These are phyloP conservation scores for Canis aureus DNA, from an alignment of 2,113 vertebrate species.

Conservation along the genomic window DNA sequence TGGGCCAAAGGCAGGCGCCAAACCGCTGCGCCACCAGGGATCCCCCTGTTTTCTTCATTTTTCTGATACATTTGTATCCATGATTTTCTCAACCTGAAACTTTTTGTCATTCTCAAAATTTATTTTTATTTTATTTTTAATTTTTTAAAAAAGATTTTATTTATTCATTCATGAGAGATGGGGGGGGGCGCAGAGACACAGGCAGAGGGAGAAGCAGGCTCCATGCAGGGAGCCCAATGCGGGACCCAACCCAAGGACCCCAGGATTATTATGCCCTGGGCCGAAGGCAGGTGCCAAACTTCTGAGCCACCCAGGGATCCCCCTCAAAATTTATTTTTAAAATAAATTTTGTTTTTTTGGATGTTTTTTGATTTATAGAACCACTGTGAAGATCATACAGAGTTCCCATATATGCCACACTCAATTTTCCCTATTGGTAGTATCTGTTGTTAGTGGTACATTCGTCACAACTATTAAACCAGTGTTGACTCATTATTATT, in stretches of 20 bases:
- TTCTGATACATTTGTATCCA: neutral
- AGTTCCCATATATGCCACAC: neutral
- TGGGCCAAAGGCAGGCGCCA: no score
- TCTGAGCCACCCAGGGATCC: no score
- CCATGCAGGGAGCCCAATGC: no score
- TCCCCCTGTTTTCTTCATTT: neutral
- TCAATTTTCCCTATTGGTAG: neutral
- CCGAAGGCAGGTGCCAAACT: no score
- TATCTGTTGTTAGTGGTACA: neutral
- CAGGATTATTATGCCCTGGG: no score
- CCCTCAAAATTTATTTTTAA: neutral
- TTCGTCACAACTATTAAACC: conserved; percentile 7
- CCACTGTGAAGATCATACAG: neutral
- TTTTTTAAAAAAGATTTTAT: no score
- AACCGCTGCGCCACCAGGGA: no score
- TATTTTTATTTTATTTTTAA: neutral
- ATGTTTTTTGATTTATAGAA: neutral
- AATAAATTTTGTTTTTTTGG: neutral
- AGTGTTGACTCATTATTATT: neutral
- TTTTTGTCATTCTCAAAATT: neutral
- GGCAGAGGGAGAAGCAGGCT: no score
- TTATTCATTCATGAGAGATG: no score
- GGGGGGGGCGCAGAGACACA: no score
- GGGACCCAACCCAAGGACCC: no score
- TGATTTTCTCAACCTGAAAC: neutral